Conservation (phyloP, 2,113 vertebrate genomes). For the Cairina moschata region DNA sequence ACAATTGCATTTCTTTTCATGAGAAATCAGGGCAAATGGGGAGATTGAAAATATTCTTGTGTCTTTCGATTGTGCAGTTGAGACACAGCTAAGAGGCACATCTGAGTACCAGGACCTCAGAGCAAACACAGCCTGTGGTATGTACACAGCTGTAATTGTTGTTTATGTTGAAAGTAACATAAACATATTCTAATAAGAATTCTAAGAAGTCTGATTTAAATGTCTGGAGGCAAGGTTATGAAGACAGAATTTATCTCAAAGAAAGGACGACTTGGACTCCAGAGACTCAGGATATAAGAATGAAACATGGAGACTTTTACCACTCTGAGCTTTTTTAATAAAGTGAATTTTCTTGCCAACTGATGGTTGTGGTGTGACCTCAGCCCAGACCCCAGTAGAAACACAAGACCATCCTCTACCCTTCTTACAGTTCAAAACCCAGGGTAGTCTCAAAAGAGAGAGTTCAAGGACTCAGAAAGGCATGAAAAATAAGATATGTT, state of each 20-base stretch:
- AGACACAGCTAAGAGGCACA: background rate
- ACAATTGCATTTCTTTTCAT: background rate
- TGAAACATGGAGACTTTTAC: background rate
- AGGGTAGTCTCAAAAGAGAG: background rate
- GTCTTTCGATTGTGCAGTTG: background rate
- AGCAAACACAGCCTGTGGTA: background rate
- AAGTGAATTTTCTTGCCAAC: background rate
- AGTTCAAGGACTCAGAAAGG: background rate
- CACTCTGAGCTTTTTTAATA: background rate
- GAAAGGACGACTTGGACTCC: background rate
- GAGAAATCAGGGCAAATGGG: background rate
- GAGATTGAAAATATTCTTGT: background rate
- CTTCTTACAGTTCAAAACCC: background rate
- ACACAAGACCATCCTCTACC: background rate
- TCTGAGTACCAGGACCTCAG: background rate
- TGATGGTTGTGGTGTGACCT: background rate
- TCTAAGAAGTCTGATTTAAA: background rate
- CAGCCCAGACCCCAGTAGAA: background rate
- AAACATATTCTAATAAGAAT: background rate
- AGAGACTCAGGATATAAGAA: background rate
- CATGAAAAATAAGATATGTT: background rate
- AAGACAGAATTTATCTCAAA: background rate
- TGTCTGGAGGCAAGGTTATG: background rate
- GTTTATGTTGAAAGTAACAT: background rate
- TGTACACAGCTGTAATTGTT: background rate